These are phyloP conservation scores for Sphaeramia orbicularis DNA, from an alignment of 2,797 vertebrate species.

Conservation along the genomic window DNA sequence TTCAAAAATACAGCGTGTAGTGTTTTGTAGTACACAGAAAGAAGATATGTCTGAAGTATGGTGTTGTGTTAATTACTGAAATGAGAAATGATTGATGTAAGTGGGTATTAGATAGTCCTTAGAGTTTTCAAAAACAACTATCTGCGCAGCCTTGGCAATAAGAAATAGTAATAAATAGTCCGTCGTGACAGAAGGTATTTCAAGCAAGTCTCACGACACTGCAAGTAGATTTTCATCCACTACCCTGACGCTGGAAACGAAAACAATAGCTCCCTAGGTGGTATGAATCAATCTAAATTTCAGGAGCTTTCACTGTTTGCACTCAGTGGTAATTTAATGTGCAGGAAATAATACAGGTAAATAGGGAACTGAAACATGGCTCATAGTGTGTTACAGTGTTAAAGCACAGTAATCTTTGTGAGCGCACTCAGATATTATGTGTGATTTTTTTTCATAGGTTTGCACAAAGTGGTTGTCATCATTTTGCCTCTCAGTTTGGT, in stretches of 20 bases:
- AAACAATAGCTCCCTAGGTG: conserved; percentile 20
- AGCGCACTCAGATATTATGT: background rate
- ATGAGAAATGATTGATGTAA: background rate
- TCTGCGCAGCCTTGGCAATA: background rate
- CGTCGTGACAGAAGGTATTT: conserved; percentile 16
- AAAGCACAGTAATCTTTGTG: background rate
- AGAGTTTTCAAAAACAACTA: conserved; percentile 9
- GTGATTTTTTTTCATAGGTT: conserved; percentile 66
- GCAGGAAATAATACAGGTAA: background rate
- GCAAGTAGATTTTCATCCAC: conserved; percentile 20
- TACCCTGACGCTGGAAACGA: conserved; percentile 24
- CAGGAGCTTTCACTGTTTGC: conserved; percentile 18
- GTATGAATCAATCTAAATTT: conserved; percentile 38
- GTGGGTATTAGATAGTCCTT: background rate
- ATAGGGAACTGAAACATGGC: background rate
- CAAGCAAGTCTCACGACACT: conserved; percentile 4
- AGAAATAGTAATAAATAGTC: conserved; percentile 3
- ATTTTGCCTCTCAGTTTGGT: conserved; percentile 86
- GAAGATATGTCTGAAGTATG: background rate
- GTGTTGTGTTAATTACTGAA: background rate
- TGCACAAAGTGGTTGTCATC: conserved; percentile 85
- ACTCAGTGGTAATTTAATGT: conserved; percentile 14
- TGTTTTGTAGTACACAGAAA: background rate
- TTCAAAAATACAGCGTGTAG: background rate
- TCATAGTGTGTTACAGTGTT: background rate